These are phyloP conservation scores for Lepilemur septentrionalis DNA, from an alignment of 2,797 vertebrate species.

Conservation along the genomic window DNA sequence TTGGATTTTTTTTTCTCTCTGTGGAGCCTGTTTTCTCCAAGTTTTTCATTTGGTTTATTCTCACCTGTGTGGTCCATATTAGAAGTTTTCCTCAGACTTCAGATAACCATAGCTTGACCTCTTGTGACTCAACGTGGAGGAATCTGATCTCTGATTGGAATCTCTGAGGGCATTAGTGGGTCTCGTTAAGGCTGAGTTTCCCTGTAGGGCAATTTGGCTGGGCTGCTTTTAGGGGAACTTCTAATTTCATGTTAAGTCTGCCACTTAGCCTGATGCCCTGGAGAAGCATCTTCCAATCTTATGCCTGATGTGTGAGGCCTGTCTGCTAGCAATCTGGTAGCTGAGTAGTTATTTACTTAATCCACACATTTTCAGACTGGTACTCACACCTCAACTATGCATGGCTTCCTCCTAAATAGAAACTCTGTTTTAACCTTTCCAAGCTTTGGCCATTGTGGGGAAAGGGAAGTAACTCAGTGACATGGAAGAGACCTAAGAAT, in stretches of 20 bases:
- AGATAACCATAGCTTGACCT: neutral
- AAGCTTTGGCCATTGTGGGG: neutral
- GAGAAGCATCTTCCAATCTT: neutral
- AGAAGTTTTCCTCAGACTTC: neutral
- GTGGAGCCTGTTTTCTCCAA: neutral
- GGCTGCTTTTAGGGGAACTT: neutral
- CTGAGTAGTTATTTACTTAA: neutral
- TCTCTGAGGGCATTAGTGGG: neutral
- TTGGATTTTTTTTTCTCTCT: neutral
- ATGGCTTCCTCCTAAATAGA: neutral
- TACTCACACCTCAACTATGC: neutral
- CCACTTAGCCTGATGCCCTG: neutral
- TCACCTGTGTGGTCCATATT: neutral
- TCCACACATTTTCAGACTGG: neutral
- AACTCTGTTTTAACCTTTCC: neutral
- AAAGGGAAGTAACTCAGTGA: neutral
- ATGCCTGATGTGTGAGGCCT: neutral
- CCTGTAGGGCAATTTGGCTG: neutral
- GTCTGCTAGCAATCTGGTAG: neutral
- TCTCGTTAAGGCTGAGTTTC: neutral
- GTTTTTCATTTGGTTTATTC: neutral
- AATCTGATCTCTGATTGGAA: slow-evolving; percentile 5
- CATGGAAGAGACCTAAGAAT: neutral
- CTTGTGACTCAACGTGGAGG: neutral
- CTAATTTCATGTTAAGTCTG: neutral